Evolutionary conservation across 2,888 invertebrate genomes (phyloP).

Genomic region (Ashinkailepas kermadecensis): DNA sequence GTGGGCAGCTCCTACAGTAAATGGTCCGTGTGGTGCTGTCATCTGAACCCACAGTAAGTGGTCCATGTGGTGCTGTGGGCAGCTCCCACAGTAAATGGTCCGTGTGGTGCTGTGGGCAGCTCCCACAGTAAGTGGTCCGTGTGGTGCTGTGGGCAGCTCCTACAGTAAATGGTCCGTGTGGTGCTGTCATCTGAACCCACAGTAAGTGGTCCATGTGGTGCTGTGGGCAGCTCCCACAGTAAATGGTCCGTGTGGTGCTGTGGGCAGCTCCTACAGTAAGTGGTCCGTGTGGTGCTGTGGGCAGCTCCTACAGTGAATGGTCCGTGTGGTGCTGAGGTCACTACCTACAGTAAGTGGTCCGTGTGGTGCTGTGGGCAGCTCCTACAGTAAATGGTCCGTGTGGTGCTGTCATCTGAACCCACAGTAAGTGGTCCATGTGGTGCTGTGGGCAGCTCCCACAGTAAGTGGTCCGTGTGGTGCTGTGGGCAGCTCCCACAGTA

Average conservation of each 20-base stretch:
- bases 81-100: constrained; percentile 68
- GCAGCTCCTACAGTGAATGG: constrained; percentile 66
- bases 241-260: constrained; percentile 40
- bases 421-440: constrained; percentile 52
- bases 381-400: constrained; percentile 55
- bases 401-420: too few relatives aligned
- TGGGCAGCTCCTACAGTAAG: too few relatives aligned
- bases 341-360: constrained; percentile 71
- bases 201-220: constrained; percentile 50
- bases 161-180: constrained; percentile 53
- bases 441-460: too few relatives aligned
- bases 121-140: constrained; percentile 63
- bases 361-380: too few relatives aligned
- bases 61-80: too few relatives aligned
- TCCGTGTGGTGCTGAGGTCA: constrained; percentile 56
- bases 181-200: too few relatives aligned
- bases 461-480: constrained; percentile 47
- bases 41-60: constrained; percentile 82
- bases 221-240: too few relatives aligned
- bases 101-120: too few relatives aligned
- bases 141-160: too few relatives aligned
- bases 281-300: too few relatives aligned
- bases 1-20: too few relatives aligned
- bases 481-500: too few relatives aligned
- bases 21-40: constrained; percentile 36